Evolutionary conservation across 2,888 invertebrate genomes (phyloP).

Genomic region (Eristalinus aeneus): DNA sequence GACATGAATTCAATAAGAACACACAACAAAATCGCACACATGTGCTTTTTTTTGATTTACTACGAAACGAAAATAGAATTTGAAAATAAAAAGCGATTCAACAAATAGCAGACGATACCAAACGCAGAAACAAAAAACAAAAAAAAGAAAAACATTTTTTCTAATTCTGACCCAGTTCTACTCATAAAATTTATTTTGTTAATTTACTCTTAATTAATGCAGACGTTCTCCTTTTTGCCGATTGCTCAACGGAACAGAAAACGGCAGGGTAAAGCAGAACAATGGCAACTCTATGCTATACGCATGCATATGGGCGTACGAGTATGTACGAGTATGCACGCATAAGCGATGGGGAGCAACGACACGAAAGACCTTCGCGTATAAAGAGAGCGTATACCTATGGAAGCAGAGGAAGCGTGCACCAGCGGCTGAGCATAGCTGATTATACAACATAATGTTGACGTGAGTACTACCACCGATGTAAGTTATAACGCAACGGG

Average conservation of each 20-base stretch:
- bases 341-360: constrained; percentile 50
- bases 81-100: background rate
- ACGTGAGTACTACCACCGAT: constrained; percentile 15
- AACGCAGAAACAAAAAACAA: too few relatives aligned
- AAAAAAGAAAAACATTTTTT: constrained; percentile 21
- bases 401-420: constrained; percentile 53
- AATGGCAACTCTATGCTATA: constrained; percentile 28
- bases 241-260: constrained; percentile 57
- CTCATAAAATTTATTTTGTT: constrained; percentile 53
- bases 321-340: background rate
- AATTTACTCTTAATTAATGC: constrained; percentile 71
- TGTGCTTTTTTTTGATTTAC: background rate
- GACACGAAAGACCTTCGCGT: constrained; percentile 65
- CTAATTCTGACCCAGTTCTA: constrained; percentile 59
- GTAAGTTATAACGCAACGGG: background rate
- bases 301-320: constrained; percentile 6
- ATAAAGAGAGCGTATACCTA: constrained; percentile 53
- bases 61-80: constrained; percentile 7
- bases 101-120: background rate
- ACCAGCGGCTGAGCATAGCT: constrained; percentile 13
- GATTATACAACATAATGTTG: constrained; percentile 27
- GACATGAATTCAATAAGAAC: constrained; percentile 45
- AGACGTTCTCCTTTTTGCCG: constrained; percentile 67
- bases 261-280: constrained; percentile 27
- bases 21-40: background rate